Evolutionary conservation across 2,113 vertebrate species (phyloP), one percentile per base, ranked within the genome.

Genomic region (Cardinalis cardinalis): DNA sequence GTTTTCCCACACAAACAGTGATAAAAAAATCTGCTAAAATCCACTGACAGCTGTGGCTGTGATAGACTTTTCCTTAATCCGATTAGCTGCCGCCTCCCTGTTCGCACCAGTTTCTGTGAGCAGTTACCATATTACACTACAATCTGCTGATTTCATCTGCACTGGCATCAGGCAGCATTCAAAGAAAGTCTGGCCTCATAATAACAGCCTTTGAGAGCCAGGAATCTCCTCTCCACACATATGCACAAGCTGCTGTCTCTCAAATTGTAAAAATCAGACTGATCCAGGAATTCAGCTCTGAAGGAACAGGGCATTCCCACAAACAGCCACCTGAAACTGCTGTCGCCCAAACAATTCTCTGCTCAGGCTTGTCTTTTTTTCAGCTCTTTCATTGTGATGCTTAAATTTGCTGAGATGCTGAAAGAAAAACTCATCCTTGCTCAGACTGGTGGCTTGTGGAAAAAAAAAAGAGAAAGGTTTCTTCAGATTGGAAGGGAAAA

Each of bases 61-160:
- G 97, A 97, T 94, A 96, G 97, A 95, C 96, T 96, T 95, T 96
- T 70, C 91, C 96, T 90, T 97, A 97, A 97, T 96, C 97, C 89
- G 95, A 97, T 97, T 97, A 97, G 91, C 94, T 77, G 92, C 95
- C n/a, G 66, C 94, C 92, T 95, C 92, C 95, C 91, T 34, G 92
- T 74, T 96, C 43, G 1, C 95, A 95, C 94, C 93, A 90, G 77
- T 93, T 90, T 94, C 93, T 96, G 80, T 89, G 56, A 95, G 96
- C 91, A 87, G 88, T 93, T 94, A 78, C 96, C 88, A 91, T 56
- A 96, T 95, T 97, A 95, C 94, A 86, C 95, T 71, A 52, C 95
- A 96, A 94, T 94, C 94, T 93, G 95, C 92, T 92, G 96, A 93
- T 96, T 96, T 96, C 95, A 95, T 97, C 95, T 95, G 90, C 93